Conservation (phyloP, 1,140 invertebrate genomes). For the Caenorhabditis tropicalis region DNA sequence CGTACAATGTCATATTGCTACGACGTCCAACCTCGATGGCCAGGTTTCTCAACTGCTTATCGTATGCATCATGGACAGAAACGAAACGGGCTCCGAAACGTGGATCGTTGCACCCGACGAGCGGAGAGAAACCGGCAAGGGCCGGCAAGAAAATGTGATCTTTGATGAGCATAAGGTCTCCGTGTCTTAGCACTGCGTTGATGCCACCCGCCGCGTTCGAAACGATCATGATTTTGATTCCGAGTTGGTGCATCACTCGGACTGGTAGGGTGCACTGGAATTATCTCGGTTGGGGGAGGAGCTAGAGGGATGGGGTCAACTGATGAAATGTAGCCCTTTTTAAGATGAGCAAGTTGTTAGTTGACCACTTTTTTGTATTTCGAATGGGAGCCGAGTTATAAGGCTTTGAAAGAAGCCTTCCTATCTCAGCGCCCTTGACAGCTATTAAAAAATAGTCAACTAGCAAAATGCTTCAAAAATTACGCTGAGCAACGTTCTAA, state of each 20-base stretch:
- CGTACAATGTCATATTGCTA: constrained; percentile 71
- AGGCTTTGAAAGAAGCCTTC: too few species aligned
- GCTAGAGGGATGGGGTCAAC: too few species aligned
- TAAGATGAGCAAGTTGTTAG: too few species aligned
- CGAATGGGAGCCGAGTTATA: too few species aligned
- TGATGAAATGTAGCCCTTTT: too few species aligned
- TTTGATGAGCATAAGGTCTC: constrained; percentile 73
- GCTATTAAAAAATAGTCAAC: too few species aligned
- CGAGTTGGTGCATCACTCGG: constrained; percentile 67
- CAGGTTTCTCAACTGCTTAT: constrained; percentile 72
- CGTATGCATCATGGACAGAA: constrained; percentile 74
- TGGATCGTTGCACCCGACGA: constrained; percentile 70
- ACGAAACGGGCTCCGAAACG: constrained; percentile 76
- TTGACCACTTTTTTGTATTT: too few species aligned
- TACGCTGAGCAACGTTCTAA: too few species aligned
- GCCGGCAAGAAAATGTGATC: constrained; percentile 73
- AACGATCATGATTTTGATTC: constrained; percentile 66
- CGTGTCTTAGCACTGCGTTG: constrained; percentile 66
- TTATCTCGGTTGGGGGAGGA: too few species aligned
- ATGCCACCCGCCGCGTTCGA: constrained; percentile 72
- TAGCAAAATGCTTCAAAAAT: too few species aligned
- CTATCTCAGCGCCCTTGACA: too few species aligned
- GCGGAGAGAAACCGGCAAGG: constrained; percentile 68
- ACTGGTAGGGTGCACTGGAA: constrained; percentile 70
- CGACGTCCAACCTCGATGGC: constrained; percentile 69